Evolutionary conservation across 2,888 invertebrate genomes (phyloP), one percentile per base, ranked within the genome.

Genomic region (Aporophyla nigra): DNA sequence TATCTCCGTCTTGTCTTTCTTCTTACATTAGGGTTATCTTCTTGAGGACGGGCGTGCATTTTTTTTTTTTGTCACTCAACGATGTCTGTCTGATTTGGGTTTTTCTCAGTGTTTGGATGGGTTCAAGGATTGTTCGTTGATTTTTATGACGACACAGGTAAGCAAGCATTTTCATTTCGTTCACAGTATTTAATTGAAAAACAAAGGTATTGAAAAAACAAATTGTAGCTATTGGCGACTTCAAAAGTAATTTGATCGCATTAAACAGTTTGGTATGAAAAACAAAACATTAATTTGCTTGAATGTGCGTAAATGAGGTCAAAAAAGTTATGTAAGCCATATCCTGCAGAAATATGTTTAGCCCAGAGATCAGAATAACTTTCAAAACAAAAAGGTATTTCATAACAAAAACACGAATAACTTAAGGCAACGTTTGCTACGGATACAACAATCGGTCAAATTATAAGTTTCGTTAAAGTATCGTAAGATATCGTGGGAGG

Each of bases 1-100:
- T 95, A 95, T 95, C 94, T 93, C 91, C 92, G 87, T 91, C 92
- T 86, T 86, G 86, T 92, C 90, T 90, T 87, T 91, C 91, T 92
- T 86, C 88, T 66, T 83, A 83, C 87, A 90, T 90, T 89, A 92
- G 88, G 83, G 85, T 83, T 88, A 86, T 86, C 84, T 86, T 89
- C 86, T 76, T 76, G 85, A 83, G 83, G 84, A 85, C 83, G 80
- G 75, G 71, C 70, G 72, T 81, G 73, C 69, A 70, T 79, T 76
- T 66, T 46, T 76, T 66, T 46, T 33, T 79, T 85, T 71, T 59
- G 76, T 77, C 75, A 76, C 74, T 70, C 75, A 77, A 71, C 54
- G 49, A 67, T 59, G 46, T 62, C 77, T 77, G 65, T 59, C 49
- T 56, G 40, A n/a, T 56, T 72, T 78, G 63, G 56, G 58, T 78